A percentile compares a stretch with the other conserved stretches of the same genome.
Conservation (phyloP, 2,113 vertebrate species). For the Austrofundulus limnaeus region DNA sequence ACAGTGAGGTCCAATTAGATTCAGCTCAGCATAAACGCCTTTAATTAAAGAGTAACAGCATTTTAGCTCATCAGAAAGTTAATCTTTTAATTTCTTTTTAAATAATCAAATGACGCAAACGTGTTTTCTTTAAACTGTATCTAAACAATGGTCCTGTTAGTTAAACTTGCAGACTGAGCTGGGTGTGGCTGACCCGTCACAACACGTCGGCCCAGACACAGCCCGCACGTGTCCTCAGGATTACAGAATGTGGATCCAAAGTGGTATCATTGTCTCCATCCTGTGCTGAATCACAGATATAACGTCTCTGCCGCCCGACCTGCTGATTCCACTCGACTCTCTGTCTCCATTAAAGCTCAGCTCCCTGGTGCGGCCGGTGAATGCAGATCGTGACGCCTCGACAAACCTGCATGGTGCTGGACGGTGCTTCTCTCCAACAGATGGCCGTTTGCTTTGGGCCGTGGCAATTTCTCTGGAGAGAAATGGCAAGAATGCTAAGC, state of each 20-base stretch:
- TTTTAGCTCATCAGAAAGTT: slow-evolving; percentile 23
- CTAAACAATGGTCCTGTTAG: slow-evolving; percentile 11
- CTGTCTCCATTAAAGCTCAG: background rate
- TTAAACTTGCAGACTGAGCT: background rate
- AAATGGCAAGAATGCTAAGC: slow-evolving; percentile 42
- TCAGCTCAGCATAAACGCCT: slow-evolving; percentile 22
- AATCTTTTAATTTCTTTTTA: slow-evolving; percentile 8
- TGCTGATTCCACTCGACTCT: slow-evolving; percentile 29
- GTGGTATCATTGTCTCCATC: slow-evolving; percentile 34
- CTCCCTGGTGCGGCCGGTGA: slow-evolving; percentile 37
- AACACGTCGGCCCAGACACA: slow-evolving; percentile 6
- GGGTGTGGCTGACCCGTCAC: slow-evolving; percentile 27
- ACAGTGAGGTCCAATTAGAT: slow-evolving; percentile 18
- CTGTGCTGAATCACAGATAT: slow-evolving; percentile 40
- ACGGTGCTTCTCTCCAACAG: slow-evolving; percentile 46
- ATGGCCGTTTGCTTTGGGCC: slow-evolving; percentile 61
- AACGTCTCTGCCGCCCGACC: slow-evolving; percentile 31
- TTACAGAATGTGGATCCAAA: slow-evolving; percentile 14
- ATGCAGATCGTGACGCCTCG: slow-evolving; percentile 40
- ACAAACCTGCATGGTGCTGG: slow-evolving; percentile 35
- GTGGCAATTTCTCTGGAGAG: slow-evolving; percentile 29
- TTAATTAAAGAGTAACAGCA: slow-evolving; percentile 6
- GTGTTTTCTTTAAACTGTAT: background rate
- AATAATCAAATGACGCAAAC: too few species aligned
- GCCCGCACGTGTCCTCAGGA: slow-evolving; percentile 16